Conservation (phyloP, 2,797 vertebrate genomes). For the Adrianichthys oophorus region DNA sequence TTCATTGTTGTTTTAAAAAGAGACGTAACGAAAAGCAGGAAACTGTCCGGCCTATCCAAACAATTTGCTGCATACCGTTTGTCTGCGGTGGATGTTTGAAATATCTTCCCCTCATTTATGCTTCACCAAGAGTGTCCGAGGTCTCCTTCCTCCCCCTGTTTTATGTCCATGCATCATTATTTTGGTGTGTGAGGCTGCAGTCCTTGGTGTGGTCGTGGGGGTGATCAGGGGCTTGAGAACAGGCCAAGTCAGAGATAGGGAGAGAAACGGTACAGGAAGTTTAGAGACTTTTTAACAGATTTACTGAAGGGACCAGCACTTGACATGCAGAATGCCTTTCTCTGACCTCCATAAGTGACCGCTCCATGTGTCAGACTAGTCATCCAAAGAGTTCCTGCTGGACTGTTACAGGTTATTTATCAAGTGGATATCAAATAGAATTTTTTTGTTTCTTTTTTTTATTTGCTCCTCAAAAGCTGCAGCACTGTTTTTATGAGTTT, state of each 20-base stretch:
- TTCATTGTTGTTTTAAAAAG: conserved; percentile 8
- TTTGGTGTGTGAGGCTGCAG: conserved; percentile 12
- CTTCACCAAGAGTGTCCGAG: conserved; percentile 19
- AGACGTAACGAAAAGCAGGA: conserved; percentile 31
- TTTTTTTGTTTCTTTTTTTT: neutral
- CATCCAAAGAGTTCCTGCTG: conserved; percentile 23
- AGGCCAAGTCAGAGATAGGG: conserved; percentile 22
- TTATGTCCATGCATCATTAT: conserved; percentile 25
- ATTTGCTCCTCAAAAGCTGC: conserved; percentile 10
- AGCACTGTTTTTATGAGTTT: neutral
- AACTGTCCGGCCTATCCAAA: conserved; percentile 22
- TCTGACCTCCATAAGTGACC: conserved; percentile 30
- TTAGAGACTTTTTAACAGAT: conserved; percentile 67
- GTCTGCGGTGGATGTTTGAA: conserved; percentile 23
- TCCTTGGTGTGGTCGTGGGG: conserved; percentile 36
- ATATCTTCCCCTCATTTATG: conserved; percentile 16
- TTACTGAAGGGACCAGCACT: conserved; percentile 57
- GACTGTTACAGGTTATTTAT: conserved; percentile 32
- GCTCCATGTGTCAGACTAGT: conserved; percentile 52
- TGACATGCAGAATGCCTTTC: conserved; percentile 61
- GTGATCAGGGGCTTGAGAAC: conserved; percentile 25
- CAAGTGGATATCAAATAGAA: conserved; percentile 46
- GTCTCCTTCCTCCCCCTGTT: conserved; percentile 27
- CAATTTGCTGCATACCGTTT: conserved; percentile 34
- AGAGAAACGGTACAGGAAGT: conserved; percentile 59